Conservation (phyloP, 2,113 vertebrate species). For the Scomber colias region DNA sequence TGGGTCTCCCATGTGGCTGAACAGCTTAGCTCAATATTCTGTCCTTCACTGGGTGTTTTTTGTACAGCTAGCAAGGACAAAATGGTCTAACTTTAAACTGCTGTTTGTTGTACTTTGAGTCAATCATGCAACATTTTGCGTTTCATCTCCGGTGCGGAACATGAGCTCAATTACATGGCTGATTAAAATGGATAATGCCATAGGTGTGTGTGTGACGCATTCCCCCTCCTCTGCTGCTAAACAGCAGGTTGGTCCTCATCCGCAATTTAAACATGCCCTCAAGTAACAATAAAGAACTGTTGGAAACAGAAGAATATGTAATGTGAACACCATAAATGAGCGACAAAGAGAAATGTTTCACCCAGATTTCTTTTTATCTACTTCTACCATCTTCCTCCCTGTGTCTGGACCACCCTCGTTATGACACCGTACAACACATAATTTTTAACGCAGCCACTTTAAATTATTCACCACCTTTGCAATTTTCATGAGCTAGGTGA, state of each 20-base stretch:
- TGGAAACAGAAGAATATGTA: conserved; percentile 56
- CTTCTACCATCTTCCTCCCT: conserved; percentile 36
- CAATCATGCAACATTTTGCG: conserved; percentile 12
- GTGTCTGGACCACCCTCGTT: conserved; percentile 63
- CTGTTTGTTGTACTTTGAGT: conserved; percentile 16
- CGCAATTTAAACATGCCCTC: conserved; percentile 55
- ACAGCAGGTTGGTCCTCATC: conserved; percentile 30
- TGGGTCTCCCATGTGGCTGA: conserved; percentile 24
- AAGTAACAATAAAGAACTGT: conserved; percentile 66
- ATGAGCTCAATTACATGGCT: background rate
- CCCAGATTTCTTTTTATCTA: conserved; percentile 68
- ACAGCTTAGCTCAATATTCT: conserved; percentile 36
- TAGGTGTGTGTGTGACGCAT: background rate
- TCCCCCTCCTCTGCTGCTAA: conserved; percentile 15
- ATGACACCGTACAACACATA: conserved; percentile 76
- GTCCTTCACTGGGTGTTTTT: conserved; percentile 11
- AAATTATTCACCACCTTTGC: conserved; percentile 83
- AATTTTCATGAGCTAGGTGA: conserved; percentile 84
- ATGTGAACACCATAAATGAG: conserved; percentile 64
- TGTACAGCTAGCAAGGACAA: conserved; percentile 39
- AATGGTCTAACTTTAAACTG: background rate
- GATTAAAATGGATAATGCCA: conserved; percentile 40
- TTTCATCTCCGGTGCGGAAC: conserved; percentile 36
- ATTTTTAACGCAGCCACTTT: conserved; percentile 78
- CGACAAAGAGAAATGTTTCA: conserved; percentile 62